A percentile compares a stretch with the other conserved stretches of the same genome.
Evolutionary conservation across 2,113 vertebrate genomes (phyloP).

Genomic region (Ophiodon elongatus): DNA sequence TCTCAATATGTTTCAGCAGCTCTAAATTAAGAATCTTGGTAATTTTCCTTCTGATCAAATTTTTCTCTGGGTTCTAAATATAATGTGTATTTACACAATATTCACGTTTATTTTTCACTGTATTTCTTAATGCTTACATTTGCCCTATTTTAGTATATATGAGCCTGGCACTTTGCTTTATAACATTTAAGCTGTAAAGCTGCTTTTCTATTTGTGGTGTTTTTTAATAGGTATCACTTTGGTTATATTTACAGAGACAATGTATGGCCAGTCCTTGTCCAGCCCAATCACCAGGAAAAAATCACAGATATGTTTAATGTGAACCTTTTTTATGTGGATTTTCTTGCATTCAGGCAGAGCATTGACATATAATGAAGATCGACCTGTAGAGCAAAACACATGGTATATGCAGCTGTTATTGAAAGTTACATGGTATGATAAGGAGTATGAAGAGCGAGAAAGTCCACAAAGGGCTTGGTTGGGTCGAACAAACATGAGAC

Average conservation of each 20-base stretch:
- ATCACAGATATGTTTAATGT: no score
- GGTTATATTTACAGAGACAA: no score
- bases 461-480: no score
- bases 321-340: no score
- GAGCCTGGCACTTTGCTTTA: not conserved
- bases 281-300: no score
- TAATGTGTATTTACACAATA: not conserved
- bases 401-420: no score
- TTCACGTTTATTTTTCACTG: not conserved
- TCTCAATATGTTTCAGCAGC: not conserved
- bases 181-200: not conserved
- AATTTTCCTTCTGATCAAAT: not conserved
- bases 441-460: not conserved
- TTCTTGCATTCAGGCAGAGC: no score
- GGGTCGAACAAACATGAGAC: no score
- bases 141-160: not conserved
- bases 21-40: not conserved
- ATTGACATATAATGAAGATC: no score
- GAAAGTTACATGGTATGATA: no score
- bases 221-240: not conserved
- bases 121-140: constrained; percentile 5
- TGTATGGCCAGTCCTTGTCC: no score
- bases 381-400: no score
- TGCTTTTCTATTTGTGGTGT: not conserved
- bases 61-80: not conserved